Evolutionary conservation across 2,797 vertebrate species (phyloP).

Genomic region (Oreortyx pictus): DNA sequence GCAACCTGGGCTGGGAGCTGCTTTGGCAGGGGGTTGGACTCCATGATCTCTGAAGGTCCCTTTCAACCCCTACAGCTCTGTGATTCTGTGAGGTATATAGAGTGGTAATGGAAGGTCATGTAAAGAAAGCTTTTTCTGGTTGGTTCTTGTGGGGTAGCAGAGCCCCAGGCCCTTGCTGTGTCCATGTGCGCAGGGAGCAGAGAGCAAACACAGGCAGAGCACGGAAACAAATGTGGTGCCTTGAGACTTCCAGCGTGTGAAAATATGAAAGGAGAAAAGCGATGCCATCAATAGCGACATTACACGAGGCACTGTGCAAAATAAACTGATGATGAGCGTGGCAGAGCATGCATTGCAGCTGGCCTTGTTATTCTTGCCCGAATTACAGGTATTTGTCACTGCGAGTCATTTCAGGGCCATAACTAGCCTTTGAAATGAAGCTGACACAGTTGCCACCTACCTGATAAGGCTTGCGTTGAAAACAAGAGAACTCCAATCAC

Average conservation of each 20-base stretch:
- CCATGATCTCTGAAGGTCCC: no score
- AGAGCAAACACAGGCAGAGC: background rate
- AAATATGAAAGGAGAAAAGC: background rate
- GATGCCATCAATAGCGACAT: background rate
- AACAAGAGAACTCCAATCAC: background rate
- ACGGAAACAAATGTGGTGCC: fast-evolving
- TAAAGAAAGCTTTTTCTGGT: background rate
- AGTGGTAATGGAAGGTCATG: background rate
- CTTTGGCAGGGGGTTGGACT: no score
- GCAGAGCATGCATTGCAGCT: background rate
- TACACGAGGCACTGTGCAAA: background rate
- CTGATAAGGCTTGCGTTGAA: background rate
- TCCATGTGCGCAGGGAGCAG: background rate
- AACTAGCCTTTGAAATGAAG: background rate
- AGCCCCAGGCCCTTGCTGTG: background rate
- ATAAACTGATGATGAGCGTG: background rate
- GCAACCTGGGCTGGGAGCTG: no score
- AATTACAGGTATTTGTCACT: background rate
- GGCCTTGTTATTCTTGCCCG: background rate
- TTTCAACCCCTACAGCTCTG: no score
- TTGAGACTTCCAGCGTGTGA: fast-evolving
- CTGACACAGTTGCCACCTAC: background rate
- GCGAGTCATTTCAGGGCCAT: background rate
- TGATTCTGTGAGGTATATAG: background rate
- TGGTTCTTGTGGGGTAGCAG: no score